Base-by-base conservation (phyloP, 1,140 invertebrate genomes). In the Notospermus geniculatus region DNA sequence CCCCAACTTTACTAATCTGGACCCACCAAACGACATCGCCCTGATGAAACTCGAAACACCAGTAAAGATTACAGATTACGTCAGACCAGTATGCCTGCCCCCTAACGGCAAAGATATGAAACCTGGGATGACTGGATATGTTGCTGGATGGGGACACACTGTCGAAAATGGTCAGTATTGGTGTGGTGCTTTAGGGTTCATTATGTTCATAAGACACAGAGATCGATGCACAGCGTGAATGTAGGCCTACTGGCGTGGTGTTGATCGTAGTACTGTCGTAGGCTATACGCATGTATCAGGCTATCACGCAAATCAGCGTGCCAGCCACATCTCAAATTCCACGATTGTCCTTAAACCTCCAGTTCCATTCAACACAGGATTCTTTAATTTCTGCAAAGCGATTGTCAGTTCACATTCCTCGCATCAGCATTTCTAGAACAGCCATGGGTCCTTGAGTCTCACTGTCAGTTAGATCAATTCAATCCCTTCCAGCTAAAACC, bases 21-120 rank as follows among this genome's bases (percentile, higher is more conserved):
- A 50, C n/a, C 25, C 19, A n/a, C 46, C 46, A 7, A 7, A 93
- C 74, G 93, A 96, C 76, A 87, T 96, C 19, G 93, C 92, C 1
- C 79, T 96, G 52, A 80, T 96, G 25, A 94, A 95, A 75, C 85
- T 97, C 5, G 89, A 93, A 66, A 89, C 90, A 0, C 92, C 95
- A 0, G 91, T 91, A 0, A 90, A 93, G 77, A 85, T 97, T 1
- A 90, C 90, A 64, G 91, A 94, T 78, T 92, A 91, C 52, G 90
- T 93, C 27, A 89, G 91, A 65, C 72, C 91, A 22, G 90, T 94
- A 9, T 92, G 95, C 78, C 80, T 95, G 93, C 92, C 1, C 91
- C 17, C 66, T 63, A 11, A 22, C 43, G 22, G 32, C 27, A 36
- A 30, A 5, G 25, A 50, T 23, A 41, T 57, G 15, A 17, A 36